Percentiles rank a stretch among this genome's conserved stretches.
phyloP scores from a whole-genome alignment of 2,113 vertebrate species.

The Passer montanus region DNA sequence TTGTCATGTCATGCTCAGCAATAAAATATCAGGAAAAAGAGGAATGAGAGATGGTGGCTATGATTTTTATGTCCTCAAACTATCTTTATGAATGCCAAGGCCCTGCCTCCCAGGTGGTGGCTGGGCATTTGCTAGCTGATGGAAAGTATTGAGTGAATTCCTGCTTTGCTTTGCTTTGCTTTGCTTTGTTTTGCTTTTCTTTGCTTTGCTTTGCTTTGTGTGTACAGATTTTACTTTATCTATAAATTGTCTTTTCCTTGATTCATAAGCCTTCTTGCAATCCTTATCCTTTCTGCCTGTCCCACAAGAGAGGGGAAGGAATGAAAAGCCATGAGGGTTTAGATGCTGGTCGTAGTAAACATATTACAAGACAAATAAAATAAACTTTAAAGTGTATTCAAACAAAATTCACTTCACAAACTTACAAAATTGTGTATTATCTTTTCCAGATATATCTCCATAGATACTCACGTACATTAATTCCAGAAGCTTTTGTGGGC shows the following conservation, averaged over 20 bases:
- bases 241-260: not conserved
- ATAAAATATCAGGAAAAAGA: not conserved
- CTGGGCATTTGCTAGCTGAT: not conserved
- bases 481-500: not conserved
- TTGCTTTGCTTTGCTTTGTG: not conserved
- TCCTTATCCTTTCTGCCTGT: not conserved
- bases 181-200: not conserved
- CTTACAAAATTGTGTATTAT: not conserved
- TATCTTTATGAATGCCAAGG: accelerated
- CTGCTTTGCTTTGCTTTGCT: not conserved
- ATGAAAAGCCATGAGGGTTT: not conserved
- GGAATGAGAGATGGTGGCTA: not conserved
- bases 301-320: not conserved
- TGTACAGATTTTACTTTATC: not conserved
- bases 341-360: accelerated
- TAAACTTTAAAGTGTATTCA: not conserved
- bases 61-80: not conserved
- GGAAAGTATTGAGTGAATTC: not conserved
- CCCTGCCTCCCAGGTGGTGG: accelerated
- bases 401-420: not conserved
- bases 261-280: not conserved
- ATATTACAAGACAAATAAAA: not conserved
- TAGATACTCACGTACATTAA: not conserved
- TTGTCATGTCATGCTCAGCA: not conserved
- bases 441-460: not conserved